Evolutionary conservation across 2,888 invertebrate species (phyloP), one percentile per base, ranked within the genome.

Genomic region (Syritta pipiens): DNA sequence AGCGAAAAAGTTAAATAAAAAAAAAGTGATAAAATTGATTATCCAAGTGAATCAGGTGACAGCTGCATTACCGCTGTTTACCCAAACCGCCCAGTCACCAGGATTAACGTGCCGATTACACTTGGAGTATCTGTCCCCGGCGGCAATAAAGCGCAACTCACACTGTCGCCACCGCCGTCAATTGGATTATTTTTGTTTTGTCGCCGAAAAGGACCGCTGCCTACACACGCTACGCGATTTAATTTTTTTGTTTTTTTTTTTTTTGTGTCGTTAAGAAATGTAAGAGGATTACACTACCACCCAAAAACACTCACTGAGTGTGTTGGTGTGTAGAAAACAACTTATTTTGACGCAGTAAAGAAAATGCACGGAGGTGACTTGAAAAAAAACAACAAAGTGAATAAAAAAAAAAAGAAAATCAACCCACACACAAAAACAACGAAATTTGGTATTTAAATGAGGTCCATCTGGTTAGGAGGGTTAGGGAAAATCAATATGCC

Each of bases 141-240:
- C 71, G 59, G 57, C 57, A 48, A 46, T 44, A 1, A 17, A 7
- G 12, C 44, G 17, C 37, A 60, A 32, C 46, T 10, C 30, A 22
- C 32, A 12, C n/a, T n/a, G 40, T 17, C 30, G 9, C 28, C 55
- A n/a, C 37, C 67, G 37, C 26, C 42, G 63, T 53, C 59, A 72
- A 79, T 79, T 79, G 79, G 79, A 79, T 79, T 79, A 79, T 74
- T 77, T 77, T 77, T 71, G 71, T 71, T 71, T 77, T 60, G 71
- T 46, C 71, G 51, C 7, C 30, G 30, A 9, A 7, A n/a, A 10
- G 12, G 10, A 32, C 32, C n/a, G 3, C 3, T 30, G 32, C 12
- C 4, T 17, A 7, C 20, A 40, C 42, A 71, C 51, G 37, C 68
- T 68, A 59, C 55, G 42, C 46, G 40, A 60, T 42, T 67, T 74